A percentile compares a stretch with the other conserved stretches of the same genome.
phyloP scores from a whole-genome alignment of 2,797 vertebrate species.

The Pantherophis alleghaniensis region DNA sequence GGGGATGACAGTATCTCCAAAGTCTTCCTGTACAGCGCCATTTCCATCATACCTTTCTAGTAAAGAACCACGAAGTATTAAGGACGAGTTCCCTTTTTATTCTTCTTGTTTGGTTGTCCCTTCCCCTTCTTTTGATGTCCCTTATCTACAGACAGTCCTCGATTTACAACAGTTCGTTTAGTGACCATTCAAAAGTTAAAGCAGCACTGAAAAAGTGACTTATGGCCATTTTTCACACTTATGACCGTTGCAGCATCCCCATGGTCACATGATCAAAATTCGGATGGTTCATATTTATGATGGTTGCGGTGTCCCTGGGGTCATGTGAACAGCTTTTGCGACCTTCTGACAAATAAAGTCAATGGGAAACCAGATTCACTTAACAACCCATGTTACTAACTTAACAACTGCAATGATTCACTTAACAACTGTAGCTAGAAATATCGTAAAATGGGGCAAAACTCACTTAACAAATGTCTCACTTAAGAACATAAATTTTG shows the following conservation, averaged over 20 bases:
- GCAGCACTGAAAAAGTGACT: not conserved
- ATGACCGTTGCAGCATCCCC: not conserved
- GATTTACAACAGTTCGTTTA: not conserved
- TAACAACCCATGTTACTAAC: not conserved
- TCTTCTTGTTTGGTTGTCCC: not conserved
- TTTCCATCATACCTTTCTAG: not conserved
- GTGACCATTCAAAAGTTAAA: not conserved
- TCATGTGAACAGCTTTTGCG: not conserved
- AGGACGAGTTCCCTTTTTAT: not conserved
- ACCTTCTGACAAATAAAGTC: not conserved
- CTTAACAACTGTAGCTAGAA: not conserved
- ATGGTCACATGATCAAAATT: not conserved
- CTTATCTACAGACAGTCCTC: not conserved
- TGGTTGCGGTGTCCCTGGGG: not conserved
- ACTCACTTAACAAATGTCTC: not conserved
- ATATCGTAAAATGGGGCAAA: not conserved
- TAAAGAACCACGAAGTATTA: not conserved
- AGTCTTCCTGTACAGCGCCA: not conserved
- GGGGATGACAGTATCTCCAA: not conserved
- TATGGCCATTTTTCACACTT: not conserved
- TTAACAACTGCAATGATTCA: not conserved
- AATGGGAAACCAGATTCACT: not conserved
- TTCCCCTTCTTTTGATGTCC: not conserved
- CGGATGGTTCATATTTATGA: not conserved
- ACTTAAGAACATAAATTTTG: not conserved